These are phyloP conservation scores for Plumapathes pennacea DNA, from an alignment of 92 coral and sea anemone genomes.

Conservation along the genomic window DNA sequence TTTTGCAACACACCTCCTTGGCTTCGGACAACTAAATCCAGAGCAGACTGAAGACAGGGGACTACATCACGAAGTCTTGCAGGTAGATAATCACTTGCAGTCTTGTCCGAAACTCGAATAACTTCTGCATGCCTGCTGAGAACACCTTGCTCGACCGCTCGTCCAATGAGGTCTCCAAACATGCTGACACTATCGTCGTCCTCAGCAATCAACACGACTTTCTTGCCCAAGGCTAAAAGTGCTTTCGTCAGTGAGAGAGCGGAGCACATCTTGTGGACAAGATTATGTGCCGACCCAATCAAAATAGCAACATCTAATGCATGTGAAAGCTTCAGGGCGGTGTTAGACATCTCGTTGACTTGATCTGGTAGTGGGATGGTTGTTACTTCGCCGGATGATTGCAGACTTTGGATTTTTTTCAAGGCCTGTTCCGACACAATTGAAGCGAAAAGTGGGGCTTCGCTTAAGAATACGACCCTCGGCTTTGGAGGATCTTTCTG, in stretches of 20 bases:
- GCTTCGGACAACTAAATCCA: too few species aligned
- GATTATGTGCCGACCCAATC: neutral
- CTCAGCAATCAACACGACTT: neutral
- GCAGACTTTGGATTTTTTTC: neutral
- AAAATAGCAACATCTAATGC: slow-evolving; percentile 19
- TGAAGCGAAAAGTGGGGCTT: slow-evolving; percentile 19
- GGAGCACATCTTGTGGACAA: neutral
- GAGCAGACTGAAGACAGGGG: too few species aligned
- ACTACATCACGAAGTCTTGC: neutral
- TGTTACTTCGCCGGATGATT: neutral
- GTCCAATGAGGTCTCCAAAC: neutral
- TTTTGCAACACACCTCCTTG: too few species aligned
- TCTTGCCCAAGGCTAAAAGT: slow-evolving; percentile 10
- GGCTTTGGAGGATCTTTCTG: neutral
- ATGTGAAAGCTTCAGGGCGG: slow-evolving; percentile 13
- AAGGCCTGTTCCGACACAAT: slow-evolving; percentile 15
- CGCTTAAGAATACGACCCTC: slow-evolving; percentile 12
- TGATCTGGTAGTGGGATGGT: neutral
- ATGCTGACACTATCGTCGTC: neutral
- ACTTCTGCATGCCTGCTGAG: neutral
- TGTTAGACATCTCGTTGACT: neutral
- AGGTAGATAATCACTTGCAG: neutral
- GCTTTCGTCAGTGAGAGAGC: slow-evolving; percentile 2
- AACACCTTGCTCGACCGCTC: slow-evolving; percentile 3
- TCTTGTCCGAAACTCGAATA: neutral